phyloP scores from a whole-genome alignment of 2,888 invertebrate genomes.

The Trichopria drosophilae region DNA sequence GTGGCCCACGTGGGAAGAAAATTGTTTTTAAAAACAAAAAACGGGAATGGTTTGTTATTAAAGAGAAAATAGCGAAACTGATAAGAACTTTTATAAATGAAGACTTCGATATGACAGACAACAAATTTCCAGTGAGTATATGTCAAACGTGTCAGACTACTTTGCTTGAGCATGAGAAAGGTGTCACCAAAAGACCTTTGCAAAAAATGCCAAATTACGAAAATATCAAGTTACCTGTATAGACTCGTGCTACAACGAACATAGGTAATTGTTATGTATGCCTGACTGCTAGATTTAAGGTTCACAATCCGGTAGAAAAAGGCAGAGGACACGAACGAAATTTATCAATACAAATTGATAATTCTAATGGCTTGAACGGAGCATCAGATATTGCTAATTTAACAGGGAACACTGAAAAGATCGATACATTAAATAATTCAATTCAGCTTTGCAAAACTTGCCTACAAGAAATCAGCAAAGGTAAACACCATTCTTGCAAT shows the following conservation, averaged over 20 bases:
- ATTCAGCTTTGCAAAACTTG: neutral
- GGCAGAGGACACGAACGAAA: neutral
- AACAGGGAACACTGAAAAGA: no score
- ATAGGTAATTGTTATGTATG: conserved; percentile 4
- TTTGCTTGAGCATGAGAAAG: conserved; percentile 1
- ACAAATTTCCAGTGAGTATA: neutral
- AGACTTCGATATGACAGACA: neutral
- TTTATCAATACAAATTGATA: conserved; percentile 4
- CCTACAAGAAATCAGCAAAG: neutral
- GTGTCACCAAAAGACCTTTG: neutral
- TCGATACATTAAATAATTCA: neutral
- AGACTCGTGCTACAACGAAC: neutral
- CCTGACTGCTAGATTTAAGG: no score
- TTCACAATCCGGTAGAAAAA: conserved; percentile 2
- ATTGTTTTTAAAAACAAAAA: neutral
- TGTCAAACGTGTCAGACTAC: no score
- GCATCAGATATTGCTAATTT: no score
- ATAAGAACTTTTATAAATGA: conserved; percentile 4
- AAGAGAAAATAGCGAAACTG: no score
- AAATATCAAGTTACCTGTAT: conserved; percentile 3
- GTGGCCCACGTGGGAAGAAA: neutral
- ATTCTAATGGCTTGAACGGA: neutral
- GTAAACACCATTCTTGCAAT: neutral
- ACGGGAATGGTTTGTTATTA: conserved; percentile 1
- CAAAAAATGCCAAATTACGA: no score